phyloP scores from a whole-genome alignment of 2,888 invertebrate species.

The Acronicta leporina region DNA sequence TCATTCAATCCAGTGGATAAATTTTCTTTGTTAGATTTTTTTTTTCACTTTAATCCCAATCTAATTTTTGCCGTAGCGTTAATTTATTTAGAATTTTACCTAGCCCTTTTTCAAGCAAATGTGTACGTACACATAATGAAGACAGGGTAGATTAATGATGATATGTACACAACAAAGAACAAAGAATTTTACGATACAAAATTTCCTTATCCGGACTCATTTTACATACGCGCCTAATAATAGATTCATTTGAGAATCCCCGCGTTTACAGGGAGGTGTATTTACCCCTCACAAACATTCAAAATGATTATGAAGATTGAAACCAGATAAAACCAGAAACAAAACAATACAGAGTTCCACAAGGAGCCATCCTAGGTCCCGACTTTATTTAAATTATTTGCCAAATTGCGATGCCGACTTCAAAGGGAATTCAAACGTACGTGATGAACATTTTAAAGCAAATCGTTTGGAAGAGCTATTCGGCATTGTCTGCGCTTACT shows the following conservation, averaged over 20 bases:
- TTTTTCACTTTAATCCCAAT: too few relatives aligned
- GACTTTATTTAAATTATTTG: constrained; percentile 71
- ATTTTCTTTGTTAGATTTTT: too few relatives aligned
- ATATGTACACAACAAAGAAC: constrained; percentile 29
- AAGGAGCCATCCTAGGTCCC: constrained; percentile 44
- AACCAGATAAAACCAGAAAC: constrained; percentile 41
- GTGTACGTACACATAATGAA: constrained; percentile 13
- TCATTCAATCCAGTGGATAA: too few relatives aligned
- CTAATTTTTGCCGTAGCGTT: too few relatives aligned
- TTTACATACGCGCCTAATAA: constrained; percentile 39
- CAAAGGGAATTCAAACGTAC: constrained; percentile 66
- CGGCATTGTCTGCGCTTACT: constrained; percentile 56
- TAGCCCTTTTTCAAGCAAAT: too few relatives aligned
- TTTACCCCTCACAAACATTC: constrained; percentile 28
- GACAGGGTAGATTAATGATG: constrained; percentile 25
- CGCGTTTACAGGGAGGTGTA: neutral
- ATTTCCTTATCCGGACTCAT: constrained; percentile 21
- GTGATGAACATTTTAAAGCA: constrained; percentile 70
- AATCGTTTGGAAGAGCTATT: constrained; percentile 65
- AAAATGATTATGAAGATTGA: constrained; percentile 35
- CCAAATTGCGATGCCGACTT: constrained; percentile 67
- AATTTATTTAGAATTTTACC: too few relatives aligned
- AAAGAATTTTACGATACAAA: constrained; percentile 24
- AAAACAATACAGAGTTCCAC: constrained; percentile 44
- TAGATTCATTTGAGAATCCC: constrained; percentile 28